These are phyloP conservation scores for Psittacula echo DNA, from an alignment of 2,797 vertebrate genomes.

Conservation along the genomic window DNA sequence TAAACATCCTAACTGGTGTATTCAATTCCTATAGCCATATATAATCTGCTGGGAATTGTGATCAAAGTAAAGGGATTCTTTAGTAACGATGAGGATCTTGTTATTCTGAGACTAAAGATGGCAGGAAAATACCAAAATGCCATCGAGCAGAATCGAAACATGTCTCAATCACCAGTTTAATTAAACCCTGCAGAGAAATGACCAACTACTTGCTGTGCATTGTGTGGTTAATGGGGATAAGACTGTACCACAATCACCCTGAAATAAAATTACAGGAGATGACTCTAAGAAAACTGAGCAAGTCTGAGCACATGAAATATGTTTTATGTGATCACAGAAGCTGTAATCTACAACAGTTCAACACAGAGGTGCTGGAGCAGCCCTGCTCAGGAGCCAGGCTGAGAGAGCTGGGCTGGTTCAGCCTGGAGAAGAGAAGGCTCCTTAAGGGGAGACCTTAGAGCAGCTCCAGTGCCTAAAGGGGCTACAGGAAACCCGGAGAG, in stretches of 20 bases:
- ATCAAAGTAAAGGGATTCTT: not conserved
- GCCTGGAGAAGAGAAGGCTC: not conserved
- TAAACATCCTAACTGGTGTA: not conserved
- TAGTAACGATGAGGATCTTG: not conserved
- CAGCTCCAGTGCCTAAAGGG: not conserved
- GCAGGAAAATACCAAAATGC: not conserved
- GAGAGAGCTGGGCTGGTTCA: not conserved
- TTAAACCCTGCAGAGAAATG: not conserved
- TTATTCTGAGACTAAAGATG: not conserved
- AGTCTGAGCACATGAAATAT: not conserved
- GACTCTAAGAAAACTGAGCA: not conserved
- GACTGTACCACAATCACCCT: not conserved
- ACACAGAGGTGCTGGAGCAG: not conserved
- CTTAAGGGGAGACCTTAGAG: not conserved
- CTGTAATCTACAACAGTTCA: not conserved
- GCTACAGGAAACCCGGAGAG: not conserved
- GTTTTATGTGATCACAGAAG: not conserved
- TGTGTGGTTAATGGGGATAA: not conserved
- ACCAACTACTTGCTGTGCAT: not conserved
- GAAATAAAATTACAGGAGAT: not conserved
- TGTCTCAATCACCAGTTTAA: not conserved
- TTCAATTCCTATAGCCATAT: not conserved
- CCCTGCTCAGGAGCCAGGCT: not conserved
- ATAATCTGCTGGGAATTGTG: not conserved
- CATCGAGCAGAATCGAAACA: accelerated